Evolutionary conservation across 2,888 invertebrate genomes (phyloP), one percentile per base, ranked within the genome.

Genomic region (Lissocephala sabroskyi): DNA sequence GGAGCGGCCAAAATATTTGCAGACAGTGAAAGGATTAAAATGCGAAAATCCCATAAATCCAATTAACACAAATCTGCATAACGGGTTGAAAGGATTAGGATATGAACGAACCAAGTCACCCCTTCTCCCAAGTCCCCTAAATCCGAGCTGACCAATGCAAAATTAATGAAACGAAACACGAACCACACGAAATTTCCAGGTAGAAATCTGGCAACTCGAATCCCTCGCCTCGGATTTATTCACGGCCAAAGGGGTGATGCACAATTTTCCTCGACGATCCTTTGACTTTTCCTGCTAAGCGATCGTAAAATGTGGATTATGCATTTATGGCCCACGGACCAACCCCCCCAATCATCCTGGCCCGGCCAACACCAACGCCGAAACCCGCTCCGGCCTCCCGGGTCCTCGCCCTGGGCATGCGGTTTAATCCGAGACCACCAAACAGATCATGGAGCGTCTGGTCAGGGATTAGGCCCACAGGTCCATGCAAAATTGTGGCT

Each of bases 261-360:
- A 53, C 46, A 58, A 46, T 37, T 54, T 48, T 55, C 45, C 51
- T 41, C 65, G 63, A 59, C 59, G 67, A 79, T 74, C 68, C 70
- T 64, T 81, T 81, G 80, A 81, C 77, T 80, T 82, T 82, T 81
- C 79, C 65, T 66, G 71, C 64, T 80, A 82, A 80, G 66, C 68
- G 66, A 68, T 74, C 65, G 64, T 76, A 78, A 79, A 80, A 63
- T 63, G 65, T 62, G 71, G 65, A 65, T 63, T 66, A 65, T 68
- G 56, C 47, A 57, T 79, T 79, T 79, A 77, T 71, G 71, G 59
- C 50, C 45, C 50, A 49, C 11, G 30, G 39, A 46, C 45, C 42
- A 35, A 58, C 33, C 23, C 44, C 35, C 45, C 50, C 59, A 59
- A 46, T 41, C 50, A 37, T 18, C 18, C 37, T 26, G 18, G n/a